These are phyloP conservation scores for Neodiprion virginianus DNA, from an alignment of 1,140 invertebrate genomes.

Conservation along the genomic window DNA sequence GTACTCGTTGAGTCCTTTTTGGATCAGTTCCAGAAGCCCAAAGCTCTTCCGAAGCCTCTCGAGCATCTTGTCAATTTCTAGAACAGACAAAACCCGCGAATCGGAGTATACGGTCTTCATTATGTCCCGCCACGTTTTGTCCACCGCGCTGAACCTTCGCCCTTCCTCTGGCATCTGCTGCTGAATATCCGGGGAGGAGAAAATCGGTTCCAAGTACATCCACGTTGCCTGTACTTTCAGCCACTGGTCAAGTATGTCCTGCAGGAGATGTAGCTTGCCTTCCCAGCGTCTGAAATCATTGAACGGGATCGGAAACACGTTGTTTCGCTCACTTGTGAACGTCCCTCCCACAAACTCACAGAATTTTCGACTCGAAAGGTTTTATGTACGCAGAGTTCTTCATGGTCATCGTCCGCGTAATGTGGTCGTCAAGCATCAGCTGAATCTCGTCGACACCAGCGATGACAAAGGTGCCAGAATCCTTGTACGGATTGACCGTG, in stretches of 20 bases:
- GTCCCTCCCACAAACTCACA: constrained; percentile 62
- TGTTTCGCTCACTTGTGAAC: neutral
- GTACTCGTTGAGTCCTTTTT: constrained; percentile 93
- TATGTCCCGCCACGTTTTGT: constrained; percentile 93
- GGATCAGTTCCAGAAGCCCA: constrained; percentile 85
- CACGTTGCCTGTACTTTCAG: constrained; percentile 93
- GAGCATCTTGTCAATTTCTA: constrained; percentile 93
- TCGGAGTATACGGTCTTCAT: constrained; percentile 87
- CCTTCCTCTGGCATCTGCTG: constrained; percentile 90
- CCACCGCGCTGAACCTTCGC: constrained; percentile 84
- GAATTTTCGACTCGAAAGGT: constrained; percentile 82
- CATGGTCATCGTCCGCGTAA: constrained; percentile 96
- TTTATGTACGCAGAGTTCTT: constrained; percentile 96
- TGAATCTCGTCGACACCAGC: constrained; percentile 94
- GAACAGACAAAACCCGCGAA: constrained; percentile 80
- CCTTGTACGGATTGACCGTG: constrained; percentile 78
- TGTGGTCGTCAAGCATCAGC: constrained; percentile 91
- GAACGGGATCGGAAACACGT: constrained; percentile 14
- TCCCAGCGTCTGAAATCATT: constrained; percentile 73
- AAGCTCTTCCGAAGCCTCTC: constrained; percentile 89
- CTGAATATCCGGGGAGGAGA: constrained; percentile 96
- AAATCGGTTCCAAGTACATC: constrained; percentile 97
- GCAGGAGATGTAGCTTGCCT: constrained; percentile 74
- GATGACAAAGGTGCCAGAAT: constrained; percentile 89
- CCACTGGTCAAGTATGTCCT: constrained; percentile 95